phyloP scores from a whole-genome alignment of 2,888 invertebrate species.

The Gymnosoma rotundatum region DNA sequence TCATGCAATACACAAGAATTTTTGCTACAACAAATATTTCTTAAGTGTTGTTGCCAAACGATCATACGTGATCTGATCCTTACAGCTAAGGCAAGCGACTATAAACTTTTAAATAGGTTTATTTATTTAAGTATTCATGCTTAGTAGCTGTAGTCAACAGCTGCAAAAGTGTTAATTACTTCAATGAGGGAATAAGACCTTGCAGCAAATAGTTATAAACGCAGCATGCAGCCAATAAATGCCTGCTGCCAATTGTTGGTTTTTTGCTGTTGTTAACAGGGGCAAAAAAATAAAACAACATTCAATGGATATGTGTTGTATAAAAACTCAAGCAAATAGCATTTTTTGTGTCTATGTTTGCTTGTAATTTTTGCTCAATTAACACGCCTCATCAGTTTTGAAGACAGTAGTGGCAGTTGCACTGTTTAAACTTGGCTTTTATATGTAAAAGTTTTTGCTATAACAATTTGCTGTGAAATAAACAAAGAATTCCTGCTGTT shows the following conservation, averaged over 20 bases:
- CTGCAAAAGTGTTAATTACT: conserved; percentile 72
- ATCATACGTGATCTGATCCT: conserved; percentile 6
- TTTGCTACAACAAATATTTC: conserved; percentile 5
- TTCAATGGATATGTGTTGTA: conserved; percentile 16
- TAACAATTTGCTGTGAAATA: not conserved
- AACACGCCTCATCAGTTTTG: conserved; percentile 68
- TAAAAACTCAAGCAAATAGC: conserved; percentile 7
- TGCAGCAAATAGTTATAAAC: conserved; percentile 58
- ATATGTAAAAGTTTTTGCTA: conserved; percentile 37
- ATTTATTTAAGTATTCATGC: conserved; percentile 42
- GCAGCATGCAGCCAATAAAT: conserved; percentile 63
- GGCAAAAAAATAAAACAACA: conserved; percentile 8
- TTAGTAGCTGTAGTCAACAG: conserved; percentile 12
- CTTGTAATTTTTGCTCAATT: conserved; percentile 42
- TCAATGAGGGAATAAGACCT: conserved; percentile 61
- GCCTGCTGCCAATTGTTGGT: conserved; percentile 52
- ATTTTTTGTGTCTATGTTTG: not conserved
- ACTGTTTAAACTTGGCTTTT: conserved; percentile 58
- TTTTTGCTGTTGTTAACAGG: not conserved
- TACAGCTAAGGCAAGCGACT: not conserved
- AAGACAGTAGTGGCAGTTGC: conserved; percentile 65
- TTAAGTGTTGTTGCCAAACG: conserved; percentile 6
- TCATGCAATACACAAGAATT: conserved; percentile 2
- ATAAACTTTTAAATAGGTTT: conserved; percentile 32
- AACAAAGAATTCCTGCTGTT: conserved; percentile 59